Evolutionary conservation across 2,888 invertebrate genomes (phyloP).

Genomic region (Lathronympha strigana): DNA sequence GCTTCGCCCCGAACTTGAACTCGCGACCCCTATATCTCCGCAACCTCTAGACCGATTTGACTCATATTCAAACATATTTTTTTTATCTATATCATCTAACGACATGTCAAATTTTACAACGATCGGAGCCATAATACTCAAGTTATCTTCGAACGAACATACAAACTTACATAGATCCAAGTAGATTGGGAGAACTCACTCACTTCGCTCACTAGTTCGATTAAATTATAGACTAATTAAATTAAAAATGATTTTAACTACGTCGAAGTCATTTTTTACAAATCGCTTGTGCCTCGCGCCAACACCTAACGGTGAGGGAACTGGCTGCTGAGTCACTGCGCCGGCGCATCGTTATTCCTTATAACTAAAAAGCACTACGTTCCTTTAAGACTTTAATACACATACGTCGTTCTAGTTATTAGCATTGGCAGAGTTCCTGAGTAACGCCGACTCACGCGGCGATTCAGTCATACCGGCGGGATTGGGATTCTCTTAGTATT

Average conservation of each 20-base stretch:
- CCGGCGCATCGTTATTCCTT: conserved; percentile 45
- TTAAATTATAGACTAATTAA: not conserved
- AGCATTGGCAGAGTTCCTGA: conserved; percentile 41
- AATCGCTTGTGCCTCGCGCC: conserved; percentile 49
- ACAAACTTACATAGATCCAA: too few relatives aligned
- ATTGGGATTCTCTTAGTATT: not conserved
- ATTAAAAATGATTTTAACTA: too few relatives aligned
- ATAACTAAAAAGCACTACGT: not conserved
- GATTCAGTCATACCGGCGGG: conserved; percentile 17
- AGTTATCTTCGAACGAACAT: too few relatives aligned
- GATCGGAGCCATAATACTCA: too few relatives aligned
- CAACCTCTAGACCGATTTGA: too few relatives aligned
- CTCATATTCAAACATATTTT: too few relatives aligned
- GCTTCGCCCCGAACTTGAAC: too few relatives aligned
- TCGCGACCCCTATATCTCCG: too few relatives aligned
- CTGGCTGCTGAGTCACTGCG: conserved; percentile 73
- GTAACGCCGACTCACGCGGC: conserved; percentile 48
- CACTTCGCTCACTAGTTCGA: too few relatives aligned
- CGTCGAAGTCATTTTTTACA: not conserved
- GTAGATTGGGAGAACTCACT: too few relatives aligned
- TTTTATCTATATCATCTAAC: too few relatives aligned
- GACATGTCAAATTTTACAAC: too few relatives aligned
- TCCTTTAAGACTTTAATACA: not conserved
- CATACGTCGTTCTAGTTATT: not conserved
- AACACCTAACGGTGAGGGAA: conserved; percentile 69